A percentile compares a stretch with the other conserved stretches of the same genome.
phyloP scores from a whole-genome alignment of 2,888 invertebrate genomes.

The Spodoptera littoralis region DNA sequence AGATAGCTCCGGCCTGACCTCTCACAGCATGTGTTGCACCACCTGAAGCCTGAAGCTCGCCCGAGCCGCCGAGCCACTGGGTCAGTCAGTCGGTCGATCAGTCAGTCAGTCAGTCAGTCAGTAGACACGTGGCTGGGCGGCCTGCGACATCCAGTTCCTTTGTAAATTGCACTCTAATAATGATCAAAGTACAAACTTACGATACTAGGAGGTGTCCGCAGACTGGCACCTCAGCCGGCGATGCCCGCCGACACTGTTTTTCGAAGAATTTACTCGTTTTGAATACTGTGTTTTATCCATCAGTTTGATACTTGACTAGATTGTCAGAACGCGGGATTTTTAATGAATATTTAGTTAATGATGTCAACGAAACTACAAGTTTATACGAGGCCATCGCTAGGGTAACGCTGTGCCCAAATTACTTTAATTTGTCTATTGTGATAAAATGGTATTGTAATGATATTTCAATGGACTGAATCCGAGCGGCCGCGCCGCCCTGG shows the following conservation, averaged over 20 bases:
- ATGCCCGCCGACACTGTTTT: slow-evolving; percentile 66
- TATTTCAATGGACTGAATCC: slow-evolving; percentile 58
- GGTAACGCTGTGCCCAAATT: slow-evolving; percentile 59
- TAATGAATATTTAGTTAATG: slow-evolving; percentile 49
- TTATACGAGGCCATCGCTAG: slow-evolving; percentile 67
- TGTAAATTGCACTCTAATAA: slow-evolving; percentile 59
- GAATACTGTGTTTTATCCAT: slow-evolving; percentile 59
- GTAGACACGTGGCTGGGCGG: slow-evolving; percentile 16
- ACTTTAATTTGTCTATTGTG: slow-evolving; percentile 69
- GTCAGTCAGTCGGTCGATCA: background rate
- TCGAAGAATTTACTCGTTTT: slow-evolving; percentile 78
- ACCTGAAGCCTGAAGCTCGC: no score
- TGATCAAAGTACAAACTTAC: slow-evolving; percentile 71
- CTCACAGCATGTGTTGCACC: no score
- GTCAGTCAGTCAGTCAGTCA: background rate
- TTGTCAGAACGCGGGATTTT: slow-evolving; percentile 50
- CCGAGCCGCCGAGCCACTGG: background rate
- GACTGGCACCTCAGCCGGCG: slow-evolving; percentile 42
- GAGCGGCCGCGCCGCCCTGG: slow-evolving; percentile 30
- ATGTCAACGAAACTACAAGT: slow-evolving; percentile 54
- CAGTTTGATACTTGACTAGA: slow-evolving; percentile 54
- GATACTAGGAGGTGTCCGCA: slow-evolving; percentile 40
- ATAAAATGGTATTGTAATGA: slow-evolving; percentile 65
- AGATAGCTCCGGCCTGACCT: slow-evolving; percentile 7
- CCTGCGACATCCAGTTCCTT: slow-evolving; percentile 43